Evolutionary conservation across 1,140 invertebrate species (phyloP).

Genomic region (Lucilia sericata): DNA sequence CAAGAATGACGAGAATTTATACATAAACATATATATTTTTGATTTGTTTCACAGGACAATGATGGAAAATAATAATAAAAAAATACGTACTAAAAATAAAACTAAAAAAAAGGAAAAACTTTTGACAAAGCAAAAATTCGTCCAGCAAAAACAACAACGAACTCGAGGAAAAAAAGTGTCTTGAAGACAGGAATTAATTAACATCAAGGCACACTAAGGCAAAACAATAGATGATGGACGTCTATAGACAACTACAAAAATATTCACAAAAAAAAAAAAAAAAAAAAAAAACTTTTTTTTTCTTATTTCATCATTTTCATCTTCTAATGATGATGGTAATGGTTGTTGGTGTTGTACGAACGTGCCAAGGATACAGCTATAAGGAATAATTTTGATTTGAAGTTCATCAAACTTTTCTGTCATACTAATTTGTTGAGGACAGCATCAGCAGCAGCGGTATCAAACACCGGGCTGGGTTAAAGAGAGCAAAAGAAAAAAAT

Average conservation of each 20-base stretch:
- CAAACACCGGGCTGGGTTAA: no score
- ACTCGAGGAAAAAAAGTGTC: slow-evolving; percentile 8
- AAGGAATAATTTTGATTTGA: slow-evolving; percentile 30
- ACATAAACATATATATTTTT: slow-evolving; percentile 32
- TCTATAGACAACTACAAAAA: neutral
- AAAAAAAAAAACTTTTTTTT: neutral
- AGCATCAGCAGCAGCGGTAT: no score
- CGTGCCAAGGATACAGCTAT: slow-evolving; percentile 26
- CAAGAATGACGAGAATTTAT: slow-evolving; percentile 37
- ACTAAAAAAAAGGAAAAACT: slow-evolving; percentile 25
- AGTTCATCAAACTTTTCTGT: slow-evolving; percentile 32
- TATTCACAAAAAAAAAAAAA: neutral
- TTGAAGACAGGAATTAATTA: slow-evolving; percentile 44
- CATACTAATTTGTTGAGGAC: slow-evolving; percentile 16
- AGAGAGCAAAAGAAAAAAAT: neutral
- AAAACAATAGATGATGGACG: slow-evolving; percentile 35
- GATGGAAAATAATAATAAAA: slow-evolving; percentile 38
- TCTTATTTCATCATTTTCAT: neutral
- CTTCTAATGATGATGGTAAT: neutral
- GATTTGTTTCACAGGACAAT: slow-evolving; percentile 32
- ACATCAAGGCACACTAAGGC: slow-evolving; percentile 19
- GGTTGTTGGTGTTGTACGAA: neutral
- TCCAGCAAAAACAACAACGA: slow-evolving; percentile 2
- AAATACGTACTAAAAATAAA: neutral
- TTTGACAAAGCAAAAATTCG: slow-evolving; percentile 30